Evolutionary conservation across 2,888 invertebrate genomes (phyloP).

Genomic region (Lamproptera curius): DNA sequence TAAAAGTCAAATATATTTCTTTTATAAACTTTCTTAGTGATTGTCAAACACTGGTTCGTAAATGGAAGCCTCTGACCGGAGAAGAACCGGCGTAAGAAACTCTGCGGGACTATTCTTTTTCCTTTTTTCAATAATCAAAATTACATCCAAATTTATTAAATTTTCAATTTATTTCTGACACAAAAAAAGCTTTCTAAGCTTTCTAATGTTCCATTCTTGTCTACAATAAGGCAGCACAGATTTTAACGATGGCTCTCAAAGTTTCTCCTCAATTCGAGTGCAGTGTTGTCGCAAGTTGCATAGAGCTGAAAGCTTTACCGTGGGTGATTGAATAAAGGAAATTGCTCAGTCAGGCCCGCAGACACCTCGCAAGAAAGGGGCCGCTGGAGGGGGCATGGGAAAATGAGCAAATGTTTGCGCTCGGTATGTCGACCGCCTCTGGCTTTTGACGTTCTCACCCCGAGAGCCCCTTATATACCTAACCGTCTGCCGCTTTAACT

Average conservation of each 20-base stretch:
- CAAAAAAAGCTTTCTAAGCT: no score
- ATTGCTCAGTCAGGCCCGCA: conserved; percentile 35
- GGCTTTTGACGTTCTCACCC: conserved; percentile 8
- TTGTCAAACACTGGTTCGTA: no score
- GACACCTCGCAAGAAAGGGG: conserved; percentile 16
- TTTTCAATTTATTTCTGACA: no score
- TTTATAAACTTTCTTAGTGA: no score
- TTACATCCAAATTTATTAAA: no score
- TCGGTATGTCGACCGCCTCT: conserved; percentile 1
- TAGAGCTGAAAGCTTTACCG: conserved; percentile 18
- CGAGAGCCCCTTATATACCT: background rate
- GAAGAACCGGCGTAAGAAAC: no score
- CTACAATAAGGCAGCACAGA: background rate
- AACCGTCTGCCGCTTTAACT: background rate
- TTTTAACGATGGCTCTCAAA: background rate
- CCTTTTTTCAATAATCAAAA: no score
- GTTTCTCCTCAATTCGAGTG: conserved; percentile 9
- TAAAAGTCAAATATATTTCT: no score
- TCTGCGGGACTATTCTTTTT: no score
- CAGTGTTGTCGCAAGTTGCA: conserved; percentile 15
- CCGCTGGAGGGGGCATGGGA: conserved; percentile 20
- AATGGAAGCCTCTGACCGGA: no score
- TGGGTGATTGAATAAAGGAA: conserved; percentile 46
- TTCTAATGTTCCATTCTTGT: no score
- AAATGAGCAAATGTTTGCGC: conserved; percentile 25